These are phyloP conservation scores for Thymelicus lineola DNA, from an alignment of 2,888 invertebrate genomes.

Conservation along the genomic window DNA sequence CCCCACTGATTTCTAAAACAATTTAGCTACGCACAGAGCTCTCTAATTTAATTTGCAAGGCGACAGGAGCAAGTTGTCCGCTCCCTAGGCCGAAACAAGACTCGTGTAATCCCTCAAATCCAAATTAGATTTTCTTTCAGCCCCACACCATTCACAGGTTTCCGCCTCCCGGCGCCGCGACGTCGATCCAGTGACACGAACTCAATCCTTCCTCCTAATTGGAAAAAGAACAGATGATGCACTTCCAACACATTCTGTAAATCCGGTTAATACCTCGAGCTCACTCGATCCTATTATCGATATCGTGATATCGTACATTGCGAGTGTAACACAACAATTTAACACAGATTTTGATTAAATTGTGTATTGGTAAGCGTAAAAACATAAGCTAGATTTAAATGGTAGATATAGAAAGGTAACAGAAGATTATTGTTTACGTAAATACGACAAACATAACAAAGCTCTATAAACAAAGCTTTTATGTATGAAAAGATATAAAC, in stretches of 20 bases:
- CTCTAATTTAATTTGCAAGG: slow-evolving; percentile 73
- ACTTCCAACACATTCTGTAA: slow-evolving; percentile 15
- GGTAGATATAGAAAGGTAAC: too few relatives aligned
- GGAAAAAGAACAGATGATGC: slow-evolving; percentile 52
- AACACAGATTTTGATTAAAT: not conserved
- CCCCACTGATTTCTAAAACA: slow-evolving; percentile 17
- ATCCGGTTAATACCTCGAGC: slow-evolving; percentile 2
- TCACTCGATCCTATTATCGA: not conserved
- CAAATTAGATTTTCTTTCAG: slow-evolving; percentile 85
- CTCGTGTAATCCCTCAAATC: slow-evolving; percentile 82
- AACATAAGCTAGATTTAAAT: too few relatives aligned
- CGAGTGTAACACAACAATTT: not conserved
- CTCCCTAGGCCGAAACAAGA: slow-evolving; percentile 80
- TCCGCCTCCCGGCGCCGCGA: slow-evolving; percentile 48
- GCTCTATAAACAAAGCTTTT: not conserved
- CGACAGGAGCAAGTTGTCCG: slow-evolving; percentile 54
- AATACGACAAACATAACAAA: not conserved
- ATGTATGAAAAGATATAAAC: not conserved
- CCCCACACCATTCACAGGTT: slow-evolving; percentile 76
- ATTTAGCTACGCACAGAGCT: slow-evolving; percentile 48
- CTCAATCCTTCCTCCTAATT: slow-evolving; percentile 62
- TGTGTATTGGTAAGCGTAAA: too few relatives aligned
- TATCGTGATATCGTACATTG: not conserved
- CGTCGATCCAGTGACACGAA: slow-evolving; percentile 56
- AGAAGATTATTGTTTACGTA: too few relatives aligned